These are phyloP conservation scores for Heterodera filipjevi DNA, from an alignment of 2,888 invertebrate species.

Conservation along the genomic window DNA sequence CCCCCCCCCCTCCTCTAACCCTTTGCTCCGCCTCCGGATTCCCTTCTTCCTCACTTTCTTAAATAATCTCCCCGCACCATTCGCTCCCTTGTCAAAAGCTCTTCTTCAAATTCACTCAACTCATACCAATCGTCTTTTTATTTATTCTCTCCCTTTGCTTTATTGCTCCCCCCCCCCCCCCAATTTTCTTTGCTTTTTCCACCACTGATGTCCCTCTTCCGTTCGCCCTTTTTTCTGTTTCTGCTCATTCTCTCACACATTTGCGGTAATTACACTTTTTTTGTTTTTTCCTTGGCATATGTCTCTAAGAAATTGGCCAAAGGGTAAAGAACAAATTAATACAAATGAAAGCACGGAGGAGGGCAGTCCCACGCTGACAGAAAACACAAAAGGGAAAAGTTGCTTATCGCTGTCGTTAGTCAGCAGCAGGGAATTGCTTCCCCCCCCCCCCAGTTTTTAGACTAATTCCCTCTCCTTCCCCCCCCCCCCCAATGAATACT, in stretches of 20 bases:
- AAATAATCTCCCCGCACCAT: not conserved
- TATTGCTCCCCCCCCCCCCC: not conserved
- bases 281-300: not conserved
- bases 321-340: too few species aligned
- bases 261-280: conserved; percentile 6
- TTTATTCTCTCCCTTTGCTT: not conserved
- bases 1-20: not conserved
- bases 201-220: not conserved
- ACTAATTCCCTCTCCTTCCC: not conserved
- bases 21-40: not conserved
- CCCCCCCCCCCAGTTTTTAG: too few species aligned
- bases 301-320: not conserved
- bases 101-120: not conserved
- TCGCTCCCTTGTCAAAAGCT: too few species aligned
- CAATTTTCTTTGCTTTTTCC: not conserved
- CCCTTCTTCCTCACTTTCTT: not conserved
- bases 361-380: too few species aligned
- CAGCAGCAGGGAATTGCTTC: too few species aligned
- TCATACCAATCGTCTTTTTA: not conserved
- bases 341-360: too few species aligned
- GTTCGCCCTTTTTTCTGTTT: not conserved
- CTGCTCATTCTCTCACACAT: not conserved
- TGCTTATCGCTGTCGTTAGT: too few species aligned
- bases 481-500: not conserved
- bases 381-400: too few species aligned